Evolutionary conservation across 1,140 invertebrate genomes (phyloP), one percentile per base, ranked within the genome.

Genomic region (Drosophila pruinosa): DNA sequence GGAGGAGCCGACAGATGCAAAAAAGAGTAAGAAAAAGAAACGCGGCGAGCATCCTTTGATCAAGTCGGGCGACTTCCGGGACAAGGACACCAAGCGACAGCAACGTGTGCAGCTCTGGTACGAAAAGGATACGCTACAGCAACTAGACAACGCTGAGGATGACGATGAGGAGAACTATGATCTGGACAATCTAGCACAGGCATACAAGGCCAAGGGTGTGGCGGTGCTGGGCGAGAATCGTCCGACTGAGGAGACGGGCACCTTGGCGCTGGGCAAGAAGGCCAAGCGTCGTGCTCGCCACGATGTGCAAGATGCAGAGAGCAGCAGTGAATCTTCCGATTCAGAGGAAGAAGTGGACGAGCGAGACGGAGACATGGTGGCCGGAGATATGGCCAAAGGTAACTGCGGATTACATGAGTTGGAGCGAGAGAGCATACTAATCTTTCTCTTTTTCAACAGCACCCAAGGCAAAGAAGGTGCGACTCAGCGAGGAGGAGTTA

Each of bases 101-200:
- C 94, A 95, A 61, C 97, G 96, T 91, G 96, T 96, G 0, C 93
- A 97, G 71, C 91, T 96, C 7, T 99, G 97, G 97, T 98, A 98
- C 91, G 95, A 97, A 78, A 97, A 97, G 92, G 96, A 97, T 78
- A 93, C 94, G 52, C 98, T 99, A 88, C 96, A 97, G 89, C 94
- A 96, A 78, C 91, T 98, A 28, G 94, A 96, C 72, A 92, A 94
- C 67, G 96, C 97, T 50, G 94, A 94, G 41, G 96, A 97, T 82
- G 96, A 95, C 52, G 96, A 97, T 79, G 96, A 96, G 90, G 97
- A 98, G 91, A 97, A 97, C 85, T 94, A 95, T 22, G 97, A 98
- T 92, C 92, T 98, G 58, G 95, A 97, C 83, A 94, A 94, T 90
- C 93, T 97, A 91, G 94, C 94, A 2, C 94, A 95, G 74, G 93